Evolutionary conservation across 2,797 vertebrate species (phyloP).

Genomic region (Forpus xanthops): DNA sequence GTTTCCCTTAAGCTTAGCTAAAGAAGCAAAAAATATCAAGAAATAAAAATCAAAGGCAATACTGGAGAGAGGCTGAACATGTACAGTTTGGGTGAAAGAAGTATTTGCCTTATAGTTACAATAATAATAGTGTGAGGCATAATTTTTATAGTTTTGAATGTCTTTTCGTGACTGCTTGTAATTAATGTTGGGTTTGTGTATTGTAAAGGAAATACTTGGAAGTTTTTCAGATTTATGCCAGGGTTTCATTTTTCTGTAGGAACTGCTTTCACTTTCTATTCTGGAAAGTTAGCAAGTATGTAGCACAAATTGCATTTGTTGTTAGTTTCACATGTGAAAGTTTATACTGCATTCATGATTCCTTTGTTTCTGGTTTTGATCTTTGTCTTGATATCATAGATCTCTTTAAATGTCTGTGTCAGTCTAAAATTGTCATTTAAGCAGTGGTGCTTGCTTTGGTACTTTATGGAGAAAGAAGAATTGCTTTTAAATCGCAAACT

Average conservation of each 20-base stretch:
- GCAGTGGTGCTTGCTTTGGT: not conserved
- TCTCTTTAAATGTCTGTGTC: not conserved
- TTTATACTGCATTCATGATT: not conserved
- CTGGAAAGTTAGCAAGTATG: not conserved
- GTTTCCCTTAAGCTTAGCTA: not conserved
- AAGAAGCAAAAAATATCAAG: not conserved
- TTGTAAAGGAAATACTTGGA: not conserved
- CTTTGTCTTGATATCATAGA: not conserved
- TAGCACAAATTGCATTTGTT: not conserved
- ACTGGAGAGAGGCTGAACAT: not conserved
- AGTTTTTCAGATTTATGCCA: not conserved
- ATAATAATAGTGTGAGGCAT: not conserved
- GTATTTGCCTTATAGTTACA: not conserved
- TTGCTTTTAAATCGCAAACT: not conserved
- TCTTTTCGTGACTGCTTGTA: not conserved
- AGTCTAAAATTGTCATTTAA: not conserved
- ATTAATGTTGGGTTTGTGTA: not conserved
- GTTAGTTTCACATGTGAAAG: not conserved
- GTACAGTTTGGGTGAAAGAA: not conserved
- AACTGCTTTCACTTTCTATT: not conserved
- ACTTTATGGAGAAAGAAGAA: not conserved
- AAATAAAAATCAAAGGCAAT: not conserved
- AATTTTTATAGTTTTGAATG: not conserved
- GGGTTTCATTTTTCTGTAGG: not conserved
- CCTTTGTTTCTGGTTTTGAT: not conserved